Percentiles rank a stretch among this genome's conserved stretches.
These are phyloP conservation scores for Orius laevigatus DNA, from an alignment of 1,140 invertebrate species.

Conservation along the genomic window DNA sequence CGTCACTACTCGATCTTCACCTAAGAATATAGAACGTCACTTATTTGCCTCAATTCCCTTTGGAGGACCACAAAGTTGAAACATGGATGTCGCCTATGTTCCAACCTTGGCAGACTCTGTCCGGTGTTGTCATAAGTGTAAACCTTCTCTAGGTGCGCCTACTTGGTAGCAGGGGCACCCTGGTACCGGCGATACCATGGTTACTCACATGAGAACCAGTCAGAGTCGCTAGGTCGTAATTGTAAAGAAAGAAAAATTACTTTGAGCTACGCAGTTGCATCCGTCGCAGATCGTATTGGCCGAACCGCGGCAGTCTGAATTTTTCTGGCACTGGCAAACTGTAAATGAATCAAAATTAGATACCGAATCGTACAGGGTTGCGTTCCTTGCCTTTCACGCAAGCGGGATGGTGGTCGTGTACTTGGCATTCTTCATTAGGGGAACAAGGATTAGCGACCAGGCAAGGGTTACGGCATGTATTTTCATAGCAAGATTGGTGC, in stretches of 20 bases:
- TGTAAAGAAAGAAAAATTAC: constrained; percentile 28
- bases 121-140: too few species aligned
- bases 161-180: too few species aligned
- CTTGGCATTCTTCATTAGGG: constrained; percentile 48
- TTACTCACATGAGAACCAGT: too few species aligned
- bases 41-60: too few species aligned
- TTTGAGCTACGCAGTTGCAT: constrained; percentile 39
- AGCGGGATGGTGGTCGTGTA: constrained; percentile 57
- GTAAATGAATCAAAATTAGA: constrained; percentile 19
- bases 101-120: too few species aligned
- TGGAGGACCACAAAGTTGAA: too few species aligned
- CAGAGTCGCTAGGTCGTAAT: too few species aligned
- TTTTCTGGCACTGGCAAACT: constrained; percentile 50
- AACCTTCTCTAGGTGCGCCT: too few species aligned
- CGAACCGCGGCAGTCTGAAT: constrained; percentile 37
- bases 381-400: constrained; percentile 48
- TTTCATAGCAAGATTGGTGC: constrained; percentile 57
- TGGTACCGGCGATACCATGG: too few species aligned
- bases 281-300: constrained; percentile 41
- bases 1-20: constrained; percentile 10
- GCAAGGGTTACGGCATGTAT: constrained; percentile 60
- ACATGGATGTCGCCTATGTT: too few species aligned
- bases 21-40: too few species aligned
- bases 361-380: constrained; percentile 6
- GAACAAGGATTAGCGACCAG: constrained; percentile 47